phyloP scores from a whole-genome alignment of 2,888 invertebrate species.

The Drosophila kambysellisi region DNA sequence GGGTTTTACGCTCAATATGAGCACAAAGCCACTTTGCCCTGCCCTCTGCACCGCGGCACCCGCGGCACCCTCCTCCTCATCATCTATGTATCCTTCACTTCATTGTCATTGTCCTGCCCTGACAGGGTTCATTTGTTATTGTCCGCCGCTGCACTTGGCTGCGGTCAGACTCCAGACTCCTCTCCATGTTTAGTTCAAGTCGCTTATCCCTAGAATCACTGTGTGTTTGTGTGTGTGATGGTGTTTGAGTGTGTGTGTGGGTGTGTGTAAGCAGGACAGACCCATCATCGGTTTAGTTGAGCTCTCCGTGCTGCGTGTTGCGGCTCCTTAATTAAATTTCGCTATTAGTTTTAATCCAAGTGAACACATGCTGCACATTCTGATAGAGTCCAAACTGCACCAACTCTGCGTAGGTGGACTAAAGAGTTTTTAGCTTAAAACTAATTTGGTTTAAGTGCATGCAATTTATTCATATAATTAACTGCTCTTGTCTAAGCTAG shows the following conservation, averaged over 20 bases:
- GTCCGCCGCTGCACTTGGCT: constrained; percentile 76
- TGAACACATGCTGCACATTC: constrained; percentile 37
- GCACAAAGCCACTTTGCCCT: constrained; percentile 1
- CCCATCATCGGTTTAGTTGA: constrained; percentile 48
- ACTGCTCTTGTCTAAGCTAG: background rate
- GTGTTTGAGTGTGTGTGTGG: background rate
- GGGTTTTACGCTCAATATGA: constrained; percentile 76
- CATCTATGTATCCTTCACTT: constrained; percentile 10
- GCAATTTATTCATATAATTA: background rate
- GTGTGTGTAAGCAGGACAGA: constrained; percentile 24
- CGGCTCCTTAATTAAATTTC: constrained; percentile 71
- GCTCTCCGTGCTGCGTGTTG: constrained; percentile 42
- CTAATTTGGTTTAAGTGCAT: background rate
- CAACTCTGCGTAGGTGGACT: background rate
- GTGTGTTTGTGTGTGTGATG: background rate
- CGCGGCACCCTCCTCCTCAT: too few species aligned
- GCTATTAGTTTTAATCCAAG: constrained; percentile 68
- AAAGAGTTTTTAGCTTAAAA: background rate
- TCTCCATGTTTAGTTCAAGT: constrained; percentile 18
- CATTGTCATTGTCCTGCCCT: constrained; percentile 59
- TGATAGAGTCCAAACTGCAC: background rate
- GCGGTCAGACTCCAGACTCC: constrained; percentile 50
- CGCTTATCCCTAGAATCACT: constrained; percentile 13
- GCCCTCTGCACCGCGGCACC: background rate
- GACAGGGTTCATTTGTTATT: constrained; percentile 76